Evolutionary conservation across 1,140 invertebrate species (phyloP).

Genomic region (Drosophila parvula): DNA sequence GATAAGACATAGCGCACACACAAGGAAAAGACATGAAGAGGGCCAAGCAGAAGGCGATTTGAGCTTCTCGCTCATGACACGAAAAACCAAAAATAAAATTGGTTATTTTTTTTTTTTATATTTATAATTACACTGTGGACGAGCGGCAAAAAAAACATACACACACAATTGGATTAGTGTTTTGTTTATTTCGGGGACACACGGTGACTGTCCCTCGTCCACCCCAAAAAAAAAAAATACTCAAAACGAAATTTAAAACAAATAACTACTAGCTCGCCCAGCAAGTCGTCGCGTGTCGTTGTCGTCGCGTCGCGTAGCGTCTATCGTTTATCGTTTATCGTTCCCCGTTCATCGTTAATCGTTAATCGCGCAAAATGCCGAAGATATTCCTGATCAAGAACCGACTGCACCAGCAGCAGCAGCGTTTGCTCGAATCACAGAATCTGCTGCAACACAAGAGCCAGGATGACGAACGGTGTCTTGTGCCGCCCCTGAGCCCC

Average conservation of each 20-base stretch:
- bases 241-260: slow-evolving; percentile 6
- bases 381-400: slow-evolving; percentile 96
- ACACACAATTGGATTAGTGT: slow-evolving; percentile 83
- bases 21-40: slow-evolving; percentile 52
- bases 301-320: slow-evolving; percentile 11
- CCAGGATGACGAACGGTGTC: slow-evolving; percentile 81
- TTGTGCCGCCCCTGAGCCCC: slow-evolving; percentile 83
- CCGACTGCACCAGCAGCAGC: slow-evolving; percentile 93
- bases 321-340: slow-evolving; percentile 6
- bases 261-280: slow-evolving; percentile 7
- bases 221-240: slow-evolving; percentile 14
- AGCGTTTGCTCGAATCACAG: slow-evolving; percentile 90
- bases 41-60: slow-evolving; percentile 45
- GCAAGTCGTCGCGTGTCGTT: slow-evolving; percentile 25
- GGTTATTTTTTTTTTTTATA: slow-evolving; percentile 23
- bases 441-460: slow-evolving; percentile 87
- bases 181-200: slow-evolving; percentile 66
- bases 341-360: slow-evolving; percentile 5
- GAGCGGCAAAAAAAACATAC: slow-evolving; percentile 69
- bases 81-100: slow-evolving; percentile 37
- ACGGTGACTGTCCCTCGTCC: slow-evolving; percentile 33
- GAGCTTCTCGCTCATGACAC: slow-evolving; percentile 47
- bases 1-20: neutral
- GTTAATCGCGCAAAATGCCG: slow-evolving; percentile 87
- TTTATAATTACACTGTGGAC: slow-evolving; percentile 20